phyloP scores from a whole-genome alignment of 2,888 invertebrate species.

The Pocota personata region DNA sequence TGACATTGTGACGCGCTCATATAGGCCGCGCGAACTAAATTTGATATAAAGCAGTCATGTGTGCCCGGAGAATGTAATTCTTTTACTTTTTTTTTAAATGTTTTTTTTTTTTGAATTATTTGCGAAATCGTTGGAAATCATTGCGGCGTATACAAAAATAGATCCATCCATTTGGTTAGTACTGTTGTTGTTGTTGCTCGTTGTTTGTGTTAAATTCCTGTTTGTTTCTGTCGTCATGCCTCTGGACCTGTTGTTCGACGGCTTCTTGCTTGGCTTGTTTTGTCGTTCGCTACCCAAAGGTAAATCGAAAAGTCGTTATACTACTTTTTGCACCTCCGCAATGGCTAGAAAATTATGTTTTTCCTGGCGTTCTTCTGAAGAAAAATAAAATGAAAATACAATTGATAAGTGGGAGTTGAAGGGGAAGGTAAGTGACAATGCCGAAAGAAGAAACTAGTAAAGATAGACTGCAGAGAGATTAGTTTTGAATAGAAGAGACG shows the following conservation, averaged over 20 bases:
- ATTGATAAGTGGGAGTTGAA: constrained; percentile 29
- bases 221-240: constrained; percentile 62
- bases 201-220: constrained; percentile 58
- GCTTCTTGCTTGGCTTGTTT: constrained; percentile 70
- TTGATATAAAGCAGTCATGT: constrained; percentile 4
- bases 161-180: constrained; percentile 57
- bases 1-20: neutral
- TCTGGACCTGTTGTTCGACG: constrained; percentile 60
- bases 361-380: constrained; percentile 43
- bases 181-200: constrained; percentile 28
- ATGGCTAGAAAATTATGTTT: constrained; percentile 52
- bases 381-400: constrained; percentile 2
- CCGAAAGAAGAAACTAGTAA: neutral
- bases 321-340: constrained; percentile 63
- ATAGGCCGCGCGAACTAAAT: neutral
- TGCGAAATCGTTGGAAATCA: constrained; percentile 48
- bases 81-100: neutral
- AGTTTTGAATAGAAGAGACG: neutral
- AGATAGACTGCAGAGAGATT: constrained; percentile 22
- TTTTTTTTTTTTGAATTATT: constrained; percentile 38
- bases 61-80: constrained; percentile 24
- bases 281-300: constrained; percentile 43
- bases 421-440: neutral
- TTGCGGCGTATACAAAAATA: constrained; percentile 60
- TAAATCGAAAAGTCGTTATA: constrained; percentile 57